Conservation (phyloP, 1,140 invertebrate genomes). For the Aphaenogaster floridana region DNA sequence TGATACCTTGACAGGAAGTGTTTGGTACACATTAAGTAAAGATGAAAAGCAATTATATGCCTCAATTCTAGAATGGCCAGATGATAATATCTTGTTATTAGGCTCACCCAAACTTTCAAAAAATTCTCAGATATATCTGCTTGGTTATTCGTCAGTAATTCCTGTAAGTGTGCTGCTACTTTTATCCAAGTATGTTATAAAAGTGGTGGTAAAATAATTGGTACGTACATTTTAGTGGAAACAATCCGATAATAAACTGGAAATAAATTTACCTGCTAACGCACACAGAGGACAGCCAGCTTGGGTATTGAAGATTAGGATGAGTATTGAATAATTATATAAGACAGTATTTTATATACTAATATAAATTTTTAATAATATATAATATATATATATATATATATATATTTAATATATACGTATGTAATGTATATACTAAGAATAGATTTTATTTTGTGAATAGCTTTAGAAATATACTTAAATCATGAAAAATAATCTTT, state of each 20-base stretch:
- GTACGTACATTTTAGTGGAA: slow-evolving; percentile 74
- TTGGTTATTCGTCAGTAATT: slow-evolving; percentile 63
- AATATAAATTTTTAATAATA: background rate
- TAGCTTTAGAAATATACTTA: background rate
- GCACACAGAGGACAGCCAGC: slow-evolving; percentile 80
- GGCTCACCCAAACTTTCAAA: slow-evolving; percentile 73
- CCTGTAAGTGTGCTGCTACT: slow-evolving; percentile 61
- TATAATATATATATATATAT: slow-evolving; percentile 15
- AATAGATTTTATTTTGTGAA: slow-evolving; percentile 16
- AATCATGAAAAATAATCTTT: background rate
- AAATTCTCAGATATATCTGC: slow-evolving; percentile 67
- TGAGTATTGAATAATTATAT: background rate
- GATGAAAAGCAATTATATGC: slow-evolving; percentile 88
- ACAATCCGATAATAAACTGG: slow-evolving; percentile 53
- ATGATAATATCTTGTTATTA: slow-evolving; percentile 87
- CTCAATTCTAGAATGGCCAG: slow-evolving; percentile 90
- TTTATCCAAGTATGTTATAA: slow-evolving; percentile 13
- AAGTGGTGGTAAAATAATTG: slow-evolving; percentile 22
- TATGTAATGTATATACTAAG: slow-evolving; percentile 40
- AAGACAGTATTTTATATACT: background rate
- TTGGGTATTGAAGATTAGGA: slow-evolving; percentile 80
- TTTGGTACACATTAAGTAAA: slow-evolving; percentile 92
- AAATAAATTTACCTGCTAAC: slow-evolving; percentile 76
- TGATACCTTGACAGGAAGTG: slow-evolving; percentile 90
- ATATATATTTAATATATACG: slow-evolving; percentile 27